Percentiles rank a stretch among this genome's conserved stretches.
phyloP scores from a whole-genome alignment of 1,140 invertebrate genomes.

The Drosophila kohkoa region DNA sequence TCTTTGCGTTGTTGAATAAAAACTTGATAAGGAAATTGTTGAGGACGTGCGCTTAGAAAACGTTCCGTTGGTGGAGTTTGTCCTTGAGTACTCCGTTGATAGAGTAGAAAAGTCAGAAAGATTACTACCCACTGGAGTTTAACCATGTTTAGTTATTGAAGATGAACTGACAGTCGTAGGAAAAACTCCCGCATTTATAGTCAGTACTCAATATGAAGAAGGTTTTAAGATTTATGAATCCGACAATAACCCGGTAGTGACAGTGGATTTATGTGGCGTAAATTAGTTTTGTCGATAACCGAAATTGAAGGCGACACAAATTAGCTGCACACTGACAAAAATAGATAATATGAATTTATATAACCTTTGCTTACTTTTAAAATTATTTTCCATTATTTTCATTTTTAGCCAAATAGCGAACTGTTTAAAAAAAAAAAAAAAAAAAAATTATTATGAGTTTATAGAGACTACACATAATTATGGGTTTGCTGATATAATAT shows the following conservation, averaged over 20 bases:
- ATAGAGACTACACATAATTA: too few relatives aligned
- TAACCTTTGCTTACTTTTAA: too few relatives aligned
- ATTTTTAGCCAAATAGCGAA: too few relatives aligned
- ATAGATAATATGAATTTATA: too few relatives aligned
- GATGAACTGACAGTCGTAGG: neutral
- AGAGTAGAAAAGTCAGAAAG: slow-evolving; percentile 5
- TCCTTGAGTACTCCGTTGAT: neutral
- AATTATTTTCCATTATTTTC: too few relatives aligned
- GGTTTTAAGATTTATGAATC: slow-evolving; percentile 3
- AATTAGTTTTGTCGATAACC: too few relatives aligned
- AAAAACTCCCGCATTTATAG: neutral
- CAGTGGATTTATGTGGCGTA: too few relatives aligned
- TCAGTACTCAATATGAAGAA: neutral
- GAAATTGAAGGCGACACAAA: too few relatives aligned
- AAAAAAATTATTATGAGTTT: too few relatives aligned
- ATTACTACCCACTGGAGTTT: neutral
- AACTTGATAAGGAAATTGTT: slow-evolving; percentile 37
- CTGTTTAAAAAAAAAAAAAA: too few relatives aligned
- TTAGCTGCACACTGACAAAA: too few relatives aligned
- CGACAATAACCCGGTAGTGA: neutral
- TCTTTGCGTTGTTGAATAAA: neutral
- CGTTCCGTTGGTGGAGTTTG: neutral
- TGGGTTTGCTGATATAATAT: too few relatives aligned
- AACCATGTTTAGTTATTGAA: neutral
- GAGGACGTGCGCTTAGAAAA: slow-evolving; percentile 3